These are phyloP conservation scores for Cololabis saira DNA, from an alignment of 2,113 vertebrate species.

Conservation along the genomic window DNA sequence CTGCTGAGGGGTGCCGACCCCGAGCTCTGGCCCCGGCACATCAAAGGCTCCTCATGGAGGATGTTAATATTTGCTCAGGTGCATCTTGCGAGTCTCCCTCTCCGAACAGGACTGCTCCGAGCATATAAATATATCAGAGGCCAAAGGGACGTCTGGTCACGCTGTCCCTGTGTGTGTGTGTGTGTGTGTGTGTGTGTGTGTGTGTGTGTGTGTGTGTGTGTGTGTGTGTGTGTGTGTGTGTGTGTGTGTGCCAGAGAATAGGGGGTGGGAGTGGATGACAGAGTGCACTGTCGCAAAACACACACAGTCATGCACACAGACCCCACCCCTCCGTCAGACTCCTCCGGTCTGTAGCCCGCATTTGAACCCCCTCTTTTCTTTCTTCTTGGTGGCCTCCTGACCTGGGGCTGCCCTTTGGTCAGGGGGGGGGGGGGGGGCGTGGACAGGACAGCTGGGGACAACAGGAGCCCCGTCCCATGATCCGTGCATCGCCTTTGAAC, in stretches of 20 bases:
- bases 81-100: slow-evolving; percentile 69
- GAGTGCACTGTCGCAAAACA: slow-evolving; percentile 47
- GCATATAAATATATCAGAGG: slow-evolving; percentile 77
- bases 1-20: slow-evolving; percentile 66
- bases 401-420: slow-evolving; percentile 49
- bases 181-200: slow-evolving; percentile 50
- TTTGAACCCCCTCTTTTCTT: slow-evolving; percentile 67
- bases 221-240: slow-evolving; percentile 41
- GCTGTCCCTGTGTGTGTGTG: slow-evolving; percentile 58
- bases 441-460: slow-evolving; percentile 78
- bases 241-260: slow-evolving; percentile 60
- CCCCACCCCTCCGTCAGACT: slow-evolving; percentile 31
- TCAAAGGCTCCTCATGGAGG: slow-evolving; percentile 79
- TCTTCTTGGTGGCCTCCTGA: slow-evolving; percentile 70
- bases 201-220: slow-evolving; percentile 44
- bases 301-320: slow-evolving; percentile 12
- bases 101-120: slow-evolving; percentile 64
- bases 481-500: slow-evolving; percentile 70
- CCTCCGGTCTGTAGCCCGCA: slow-evolving; percentile 44
- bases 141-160: slow-evolving; percentile 73
- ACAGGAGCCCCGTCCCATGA: slow-evolving; percentile 71
- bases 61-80: slow-evolving; percentile 84
- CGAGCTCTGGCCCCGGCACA: slow-evolving; percentile 65
- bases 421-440: slow-evolving; percentile 22
- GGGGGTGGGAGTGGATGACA: slow-evolving; percentile 47